Evolutionary conservation across 2,113 vertebrate genomes (phyloP).

Genomic region (Sceloporus tristichus): DNA sequence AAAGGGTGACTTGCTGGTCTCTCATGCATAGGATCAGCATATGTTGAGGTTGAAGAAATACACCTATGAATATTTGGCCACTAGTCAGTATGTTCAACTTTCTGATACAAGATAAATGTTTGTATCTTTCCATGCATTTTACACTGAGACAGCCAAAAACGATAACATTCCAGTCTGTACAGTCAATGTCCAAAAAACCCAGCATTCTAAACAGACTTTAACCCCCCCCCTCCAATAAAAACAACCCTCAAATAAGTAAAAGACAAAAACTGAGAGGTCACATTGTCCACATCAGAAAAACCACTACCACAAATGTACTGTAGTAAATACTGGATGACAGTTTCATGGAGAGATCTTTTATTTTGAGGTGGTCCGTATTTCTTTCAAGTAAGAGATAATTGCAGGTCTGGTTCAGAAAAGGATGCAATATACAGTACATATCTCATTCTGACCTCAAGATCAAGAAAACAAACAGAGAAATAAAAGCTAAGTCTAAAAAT

Average conservation of each 20-base stretch:
- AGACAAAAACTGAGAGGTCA: background rate
- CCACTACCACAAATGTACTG: background rate
- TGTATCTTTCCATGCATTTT: conserved; percentile 24
- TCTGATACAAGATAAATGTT: conserved; percentile 6
- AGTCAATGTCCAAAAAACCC: conserved; percentile 26
- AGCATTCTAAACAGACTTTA: background rate
- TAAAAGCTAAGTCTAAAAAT: conserved; percentile 10
- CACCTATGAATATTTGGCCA: background rate
- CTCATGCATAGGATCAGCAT: too few species aligned
- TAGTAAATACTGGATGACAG: background rate
- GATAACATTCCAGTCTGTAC: conserved; percentile 20
- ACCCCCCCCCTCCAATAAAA: background rate
- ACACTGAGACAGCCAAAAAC: background rate
- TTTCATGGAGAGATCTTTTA: conserved; percentile 5
- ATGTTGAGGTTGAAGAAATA: too few species aligned
- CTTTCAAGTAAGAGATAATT: background rate
- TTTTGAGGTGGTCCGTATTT: background rate
- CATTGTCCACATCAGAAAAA: conserved; percentile 35
- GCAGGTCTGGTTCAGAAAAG: background rate
- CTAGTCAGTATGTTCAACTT: background rate
- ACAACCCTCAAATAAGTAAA: background rate
- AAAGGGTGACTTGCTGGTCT: too few species aligned
- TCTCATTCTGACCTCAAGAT: background rate
- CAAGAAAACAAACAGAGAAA: background rate
- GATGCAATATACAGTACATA: background rate